These are phyloP conservation scores for Saturnia pavonia DNA, from an alignment of 2,888 invertebrate species.

Conservation along the genomic window DNA sequence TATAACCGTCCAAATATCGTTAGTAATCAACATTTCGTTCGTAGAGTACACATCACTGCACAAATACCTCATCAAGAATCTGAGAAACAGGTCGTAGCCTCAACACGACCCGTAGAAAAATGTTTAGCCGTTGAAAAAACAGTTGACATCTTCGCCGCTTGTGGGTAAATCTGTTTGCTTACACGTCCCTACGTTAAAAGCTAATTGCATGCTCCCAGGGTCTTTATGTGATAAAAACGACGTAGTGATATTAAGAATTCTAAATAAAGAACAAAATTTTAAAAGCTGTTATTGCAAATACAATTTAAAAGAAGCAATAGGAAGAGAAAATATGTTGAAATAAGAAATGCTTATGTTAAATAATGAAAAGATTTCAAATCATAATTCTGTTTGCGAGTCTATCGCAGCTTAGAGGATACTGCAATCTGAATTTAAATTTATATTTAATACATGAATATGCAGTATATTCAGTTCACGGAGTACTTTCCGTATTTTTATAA, in stretches of 20 bases:
- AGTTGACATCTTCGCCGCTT: conserved; percentile 1
- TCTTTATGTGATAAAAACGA: neutral
- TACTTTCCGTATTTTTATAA: neutral
- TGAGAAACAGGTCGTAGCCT: conserved; percentile 11
- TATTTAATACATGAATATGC: neutral
- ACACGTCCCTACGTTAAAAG: neutral
- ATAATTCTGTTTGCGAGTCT: neutral
- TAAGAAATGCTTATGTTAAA: neutral
- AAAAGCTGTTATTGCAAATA: neutral
- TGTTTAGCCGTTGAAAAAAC: conserved; percentile 16
- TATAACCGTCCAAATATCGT: neutral
- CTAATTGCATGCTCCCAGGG: neutral
- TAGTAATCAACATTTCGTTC: neutral
- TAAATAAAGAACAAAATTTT: neutral
- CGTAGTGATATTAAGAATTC: neutral
- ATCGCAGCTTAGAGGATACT: neutral
- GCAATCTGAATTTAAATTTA: conserved; percentile 2
- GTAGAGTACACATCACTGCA: neutral
- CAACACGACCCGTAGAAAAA: neutral
- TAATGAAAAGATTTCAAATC: neutral
- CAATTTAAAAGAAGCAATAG: neutral
- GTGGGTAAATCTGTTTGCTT: conserved; percentile 3
- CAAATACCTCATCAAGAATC: neutral
- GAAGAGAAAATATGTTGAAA: neutral
- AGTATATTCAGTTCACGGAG: neutral